Evolutionary conservation across 1,140 invertebrate genomes (phyloP), one percentile per base, ranked within the genome.

Genomic region (Aethina tumida): DNA sequence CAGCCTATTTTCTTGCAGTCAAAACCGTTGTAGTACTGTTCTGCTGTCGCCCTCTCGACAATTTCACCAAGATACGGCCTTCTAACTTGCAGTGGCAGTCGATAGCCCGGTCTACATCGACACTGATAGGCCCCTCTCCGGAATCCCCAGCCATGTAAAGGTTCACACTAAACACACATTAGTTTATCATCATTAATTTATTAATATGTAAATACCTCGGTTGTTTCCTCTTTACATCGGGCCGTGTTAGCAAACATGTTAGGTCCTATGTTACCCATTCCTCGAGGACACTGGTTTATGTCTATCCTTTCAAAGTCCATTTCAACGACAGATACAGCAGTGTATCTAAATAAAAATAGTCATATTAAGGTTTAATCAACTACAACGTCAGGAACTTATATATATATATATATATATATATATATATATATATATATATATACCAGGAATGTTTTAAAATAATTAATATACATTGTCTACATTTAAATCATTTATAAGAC

Each of bases 291-390:
- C 55, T 96, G 94, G 69, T 98, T 97, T 61, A 97, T 93, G 63
- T 98, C 94, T 65, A 97, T 89, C 53, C 93, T 73, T 45, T 97
- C 91, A 69, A 92, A 94, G 59, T 99, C 94, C 74, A 96, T 86
- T 74, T 97, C 93, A 59, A 96, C 74, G 0, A 96, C 89, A 0
- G 87, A 76, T 29, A 85, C 81, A 15, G 87, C 94, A 2, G 93
- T 93, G 58, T 96, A 95, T 47, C 90, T 94, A 47, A 43, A 52
- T 39, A 34, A 13, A 41, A 43, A n/a, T n/a, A n/a, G n/a, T n/a
- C n/a, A n/a, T n/a, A n/a, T n/a, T n/a, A n/a, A n/a, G n/a, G n/a
- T n/a, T n/a, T n/a, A n/a, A n/a, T n/a, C n/a, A n/a, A n/a, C n/a
- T n/a, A n/a, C n/a, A n/a, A n/a, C n/a, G n/a, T n/a, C n/a, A n/a